Conservation (phyloP, 2,797 vertebrate genomes). For the Rhynchonycteris naso region DNA sequence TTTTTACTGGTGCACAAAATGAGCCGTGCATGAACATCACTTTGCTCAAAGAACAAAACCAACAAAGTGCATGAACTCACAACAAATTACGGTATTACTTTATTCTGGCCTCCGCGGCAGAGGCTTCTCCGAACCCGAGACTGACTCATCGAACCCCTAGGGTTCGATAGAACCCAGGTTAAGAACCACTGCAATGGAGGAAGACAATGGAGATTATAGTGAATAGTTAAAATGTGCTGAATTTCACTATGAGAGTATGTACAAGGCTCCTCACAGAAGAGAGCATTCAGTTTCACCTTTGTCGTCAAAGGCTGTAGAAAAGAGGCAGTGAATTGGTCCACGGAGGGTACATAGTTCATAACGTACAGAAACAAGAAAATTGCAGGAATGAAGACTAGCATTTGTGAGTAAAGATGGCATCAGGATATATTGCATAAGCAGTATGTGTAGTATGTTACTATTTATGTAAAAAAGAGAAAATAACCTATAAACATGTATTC, state of each 20-base stretch:
- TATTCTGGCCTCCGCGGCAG: no score
- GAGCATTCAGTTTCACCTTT: background rate
- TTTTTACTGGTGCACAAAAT: no score
- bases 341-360: background rate
- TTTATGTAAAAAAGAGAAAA: background rate
- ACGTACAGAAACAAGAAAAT: background rate
- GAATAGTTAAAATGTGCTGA: background rate
- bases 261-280: background rate
- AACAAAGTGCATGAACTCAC: no score
- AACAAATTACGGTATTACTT: no score
- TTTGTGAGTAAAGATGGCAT: background rate
- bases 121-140: no score
- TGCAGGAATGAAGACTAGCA: background rate
- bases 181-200: no score
- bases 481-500: background rate
- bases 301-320: background rate
- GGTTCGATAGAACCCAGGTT: no score
- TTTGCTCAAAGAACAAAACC: no score
- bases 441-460: background rate
- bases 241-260: background rate
- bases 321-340: background rate
- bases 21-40: no score
- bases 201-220: background rate
- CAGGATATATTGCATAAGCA: background rate
- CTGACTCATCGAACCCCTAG: no score